Conservation (phyloP, 2,113 vertebrate species). For the Corynorhinus townsendii region DNA sequence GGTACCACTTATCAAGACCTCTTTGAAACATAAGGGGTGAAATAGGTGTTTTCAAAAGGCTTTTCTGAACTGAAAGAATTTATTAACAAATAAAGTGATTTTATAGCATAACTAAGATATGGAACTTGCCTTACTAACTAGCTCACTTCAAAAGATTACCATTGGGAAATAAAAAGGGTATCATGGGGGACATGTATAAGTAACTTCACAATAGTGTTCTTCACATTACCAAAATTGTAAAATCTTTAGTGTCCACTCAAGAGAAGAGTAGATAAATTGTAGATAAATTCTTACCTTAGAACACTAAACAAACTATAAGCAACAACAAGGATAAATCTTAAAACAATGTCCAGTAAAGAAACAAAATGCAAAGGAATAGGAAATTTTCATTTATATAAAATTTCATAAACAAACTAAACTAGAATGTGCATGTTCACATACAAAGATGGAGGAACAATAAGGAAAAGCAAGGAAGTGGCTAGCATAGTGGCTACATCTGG, state of each 20-base stretch:
- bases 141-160: slow-evolving; percentile 13
- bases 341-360: not conserved
- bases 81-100: not conserved
- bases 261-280: not conserved
- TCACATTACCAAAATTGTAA: not conserved
- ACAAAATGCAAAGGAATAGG: not conserved
- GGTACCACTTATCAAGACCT: not conserved
- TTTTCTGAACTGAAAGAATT: slow-evolving; percentile 10
- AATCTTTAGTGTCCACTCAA: not conserved
- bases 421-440: not conserved
- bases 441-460: not conserved
- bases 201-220: not conserved
- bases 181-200: not conserved
- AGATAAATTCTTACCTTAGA: not conserved
- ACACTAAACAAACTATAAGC: slow-evolving; percentile 1
- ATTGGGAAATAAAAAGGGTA: slow-evolving; percentile 13
- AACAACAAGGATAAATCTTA: not conserved
- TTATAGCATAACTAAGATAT: not conserved
- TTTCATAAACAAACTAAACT: slow-evolving; percentile 15
- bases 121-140: not conserved
- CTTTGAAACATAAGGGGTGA: not conserved
- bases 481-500: not conserved
- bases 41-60: not conserved
- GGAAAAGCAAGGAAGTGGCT: not conserved
- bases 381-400: not conserved